Conservation (phyloP, 1,140 invertebrate genomes). For the Panagrolaimus sp. region DNA sequence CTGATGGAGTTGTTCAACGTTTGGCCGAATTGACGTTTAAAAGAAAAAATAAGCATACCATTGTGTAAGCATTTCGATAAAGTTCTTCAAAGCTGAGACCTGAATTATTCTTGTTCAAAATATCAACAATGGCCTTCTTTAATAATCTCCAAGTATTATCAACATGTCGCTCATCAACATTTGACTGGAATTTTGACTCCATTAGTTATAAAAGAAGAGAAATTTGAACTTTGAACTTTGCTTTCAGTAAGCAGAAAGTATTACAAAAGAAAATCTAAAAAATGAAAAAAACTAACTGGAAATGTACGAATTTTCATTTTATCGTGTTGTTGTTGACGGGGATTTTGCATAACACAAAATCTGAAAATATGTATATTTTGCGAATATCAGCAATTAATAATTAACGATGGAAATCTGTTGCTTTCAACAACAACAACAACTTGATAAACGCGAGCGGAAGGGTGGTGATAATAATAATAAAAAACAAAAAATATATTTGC, state of each 20-base stretch:
- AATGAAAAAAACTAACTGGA: slow-evolving; percentile 30
- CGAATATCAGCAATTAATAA: no score
- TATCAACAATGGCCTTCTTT: slow-evolving; percentile 98
- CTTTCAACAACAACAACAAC: no score
- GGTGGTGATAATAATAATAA: no score
- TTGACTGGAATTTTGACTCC: neutral
- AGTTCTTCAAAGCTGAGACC: slow-evolving; percentile 98
- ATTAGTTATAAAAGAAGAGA: no score
- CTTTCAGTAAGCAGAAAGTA: no score
- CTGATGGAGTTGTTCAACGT: no score
- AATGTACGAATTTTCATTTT: slow-evolving; percentile 43
- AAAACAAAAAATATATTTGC: no score
- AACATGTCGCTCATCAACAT: slow-evolving; percentile 81
- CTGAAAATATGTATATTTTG: neutral
- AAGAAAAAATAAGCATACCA: no score
- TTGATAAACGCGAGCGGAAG: no score
- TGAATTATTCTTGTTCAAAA: slow-evolving; percentile 99
- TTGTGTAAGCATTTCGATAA: slow-evolving; percentile 98
- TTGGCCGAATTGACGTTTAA: no score
- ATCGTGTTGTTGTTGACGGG: slow-evolving; percentile 5
- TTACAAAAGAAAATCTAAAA: slow-evolving; percentile 13
- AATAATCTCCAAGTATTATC: slow-evolving; percentile 92
- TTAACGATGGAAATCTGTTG: no score
- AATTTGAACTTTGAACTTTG: no score
- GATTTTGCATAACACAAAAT: neutral